Conservation (phyloP, 2,797 vertebrate genomes). For the Brachyalestes nurse region DNA sequence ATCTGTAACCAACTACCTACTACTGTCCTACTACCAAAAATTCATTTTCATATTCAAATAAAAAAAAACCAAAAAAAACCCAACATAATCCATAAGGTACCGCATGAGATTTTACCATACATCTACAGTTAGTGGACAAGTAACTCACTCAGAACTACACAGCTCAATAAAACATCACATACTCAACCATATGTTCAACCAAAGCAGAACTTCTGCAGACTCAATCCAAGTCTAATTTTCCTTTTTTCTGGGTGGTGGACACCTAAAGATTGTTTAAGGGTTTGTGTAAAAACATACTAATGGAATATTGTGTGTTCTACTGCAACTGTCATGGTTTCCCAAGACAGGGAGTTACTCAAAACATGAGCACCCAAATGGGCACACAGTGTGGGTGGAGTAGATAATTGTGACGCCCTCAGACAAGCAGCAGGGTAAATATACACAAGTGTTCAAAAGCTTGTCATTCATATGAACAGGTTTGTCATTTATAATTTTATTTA, state of each 20-base stretch:
- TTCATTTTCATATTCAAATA: neutral
- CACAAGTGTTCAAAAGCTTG: no score
- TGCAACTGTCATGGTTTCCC: neutral
- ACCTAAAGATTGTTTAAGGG: neutral
- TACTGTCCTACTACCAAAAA: neutral
- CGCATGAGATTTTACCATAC: neutral
- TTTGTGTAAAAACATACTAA: neutral
- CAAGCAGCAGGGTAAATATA: no score
- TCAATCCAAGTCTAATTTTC: neutral
- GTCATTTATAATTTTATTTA: no score
- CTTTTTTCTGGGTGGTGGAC: neutral
- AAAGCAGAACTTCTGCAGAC: neutral
- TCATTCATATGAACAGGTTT: no score
- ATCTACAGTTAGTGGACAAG: slow-evolving; percentile 29
- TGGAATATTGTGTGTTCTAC: neutral
- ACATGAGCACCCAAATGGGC: neutral
- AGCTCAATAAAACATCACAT: slow-evolving; percentile 23
- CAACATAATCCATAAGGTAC: neutral
- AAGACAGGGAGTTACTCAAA: neutral
- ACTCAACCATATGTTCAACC: neutral
- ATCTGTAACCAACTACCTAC: no score
- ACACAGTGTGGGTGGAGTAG: no score
- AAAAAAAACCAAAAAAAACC: slow-evolving; percentile 23
- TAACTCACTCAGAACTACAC: slow-evolving; percentile 14
- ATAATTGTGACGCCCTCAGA: no score